These are phyloP conservation scores for Dusona sp. DNA, from an alignment of 2,888 invertebrate species.

Conservation along the genomic window DNA sequence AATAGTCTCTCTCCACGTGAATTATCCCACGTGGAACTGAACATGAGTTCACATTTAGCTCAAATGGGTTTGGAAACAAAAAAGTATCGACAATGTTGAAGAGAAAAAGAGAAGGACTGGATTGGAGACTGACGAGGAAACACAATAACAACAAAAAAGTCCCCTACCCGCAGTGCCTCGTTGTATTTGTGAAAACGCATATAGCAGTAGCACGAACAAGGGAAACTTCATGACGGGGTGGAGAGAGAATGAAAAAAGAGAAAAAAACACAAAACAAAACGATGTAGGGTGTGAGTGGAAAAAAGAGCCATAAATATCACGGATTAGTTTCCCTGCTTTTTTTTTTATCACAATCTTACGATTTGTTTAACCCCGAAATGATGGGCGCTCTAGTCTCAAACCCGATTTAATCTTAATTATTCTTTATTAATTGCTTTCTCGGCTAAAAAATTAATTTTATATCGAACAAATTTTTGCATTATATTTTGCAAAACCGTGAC, in stretches of 20 bases:
- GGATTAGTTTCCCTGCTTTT: conserved; percentile 7
- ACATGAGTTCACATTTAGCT: conserved; percentile 27
- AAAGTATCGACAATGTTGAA: conserved; percentile 50
- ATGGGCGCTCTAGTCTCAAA: not conserved
- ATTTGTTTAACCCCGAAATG: not conserved
- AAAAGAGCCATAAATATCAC: not conserved
- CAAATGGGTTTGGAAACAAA: conserved; percentile 9
- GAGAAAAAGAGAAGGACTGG: conserved; percentile 1
- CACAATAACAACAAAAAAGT: not conserved
- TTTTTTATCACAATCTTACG: not conserved
- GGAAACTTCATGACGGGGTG: not conserved
- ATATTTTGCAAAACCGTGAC: not conserved
- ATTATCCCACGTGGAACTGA: not conserved
- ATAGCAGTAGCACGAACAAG: not conserved
- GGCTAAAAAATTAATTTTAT: not conserved
- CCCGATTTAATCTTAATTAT: not conserved
- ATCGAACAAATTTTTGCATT: not conserved
- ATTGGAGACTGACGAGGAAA: not conserved
- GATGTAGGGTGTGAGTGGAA: not conserved
- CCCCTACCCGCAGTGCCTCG: too few relatives aligned
- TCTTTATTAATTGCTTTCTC: not conserved
- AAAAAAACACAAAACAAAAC: not conserved
- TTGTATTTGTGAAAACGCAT: conserved; percentile 4
- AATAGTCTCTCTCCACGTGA: not conserved
- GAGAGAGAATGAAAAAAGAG: not conserved